phyloP scores from a whole-genome alignment of 2,797 vertebrate species.

The Amblyopsis hoosieri region DNA sequence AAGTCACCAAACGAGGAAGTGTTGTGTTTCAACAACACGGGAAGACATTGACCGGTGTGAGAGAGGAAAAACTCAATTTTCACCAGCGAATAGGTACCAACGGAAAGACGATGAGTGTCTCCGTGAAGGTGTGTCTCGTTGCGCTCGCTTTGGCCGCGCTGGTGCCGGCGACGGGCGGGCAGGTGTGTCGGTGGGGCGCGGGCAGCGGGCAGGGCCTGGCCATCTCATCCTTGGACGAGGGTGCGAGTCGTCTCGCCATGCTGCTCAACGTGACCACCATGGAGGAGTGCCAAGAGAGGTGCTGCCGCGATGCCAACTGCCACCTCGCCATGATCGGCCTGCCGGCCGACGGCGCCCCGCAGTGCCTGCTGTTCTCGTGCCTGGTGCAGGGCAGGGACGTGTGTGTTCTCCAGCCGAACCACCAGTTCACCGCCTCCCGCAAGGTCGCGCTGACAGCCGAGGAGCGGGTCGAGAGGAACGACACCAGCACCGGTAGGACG shows the following conservation, averaged over 20 bases:
- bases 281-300: conserved; percentile 27
- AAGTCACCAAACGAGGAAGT: conserved; percentile 1
- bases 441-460: conserved; percentile 2
- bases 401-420: conserved; percentile 28
- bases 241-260: conserved; percentile 21
- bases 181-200: conserved; percentile 27
- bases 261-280: conserved; percentile 12
- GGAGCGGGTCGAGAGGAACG: too few species aligned
- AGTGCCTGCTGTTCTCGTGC: conserved; percentile 42
- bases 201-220: conserved; percentile 18
- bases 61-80: not conserved
- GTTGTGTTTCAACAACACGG: not conserved
- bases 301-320: conserved; percentile 45
- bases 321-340: conserved; percentile 41
- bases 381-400: conserved; percentile 33
- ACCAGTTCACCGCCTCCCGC: conserved; percentile 28
- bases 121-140: not conserved
- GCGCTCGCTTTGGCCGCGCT: not conserved
- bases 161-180: not conserved
- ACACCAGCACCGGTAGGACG: too few species aligned
- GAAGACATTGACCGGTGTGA: not conserved
- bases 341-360: conserved; percentile 19
- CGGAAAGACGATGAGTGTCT: not conserved
- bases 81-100: not conserved
- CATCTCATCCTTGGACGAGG: conserved; percentile 12